phyloP scores from a whole-genome alignment of 2,888 invertebrate species.

The Lymantria dispar region DNA sequence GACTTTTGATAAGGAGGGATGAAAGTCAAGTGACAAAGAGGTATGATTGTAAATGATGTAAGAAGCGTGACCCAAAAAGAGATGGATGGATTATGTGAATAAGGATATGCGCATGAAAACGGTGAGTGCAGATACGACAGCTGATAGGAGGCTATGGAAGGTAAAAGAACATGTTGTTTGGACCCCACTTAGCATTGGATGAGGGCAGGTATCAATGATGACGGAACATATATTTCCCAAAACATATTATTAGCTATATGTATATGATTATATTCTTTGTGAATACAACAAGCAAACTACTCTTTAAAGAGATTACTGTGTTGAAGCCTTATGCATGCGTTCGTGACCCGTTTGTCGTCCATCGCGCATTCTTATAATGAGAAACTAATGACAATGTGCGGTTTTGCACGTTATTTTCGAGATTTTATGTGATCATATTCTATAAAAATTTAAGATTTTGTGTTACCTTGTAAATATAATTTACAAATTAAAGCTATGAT shows the following conservation, averaged over 20 bases:
- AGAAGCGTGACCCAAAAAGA: too few species aligned
- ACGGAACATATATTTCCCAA: background rate
- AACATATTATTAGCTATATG: constrained; percentile 1
- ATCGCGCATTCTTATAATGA: constrained; percentile 71
- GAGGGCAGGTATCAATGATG: background rate
- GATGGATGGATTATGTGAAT: too few species aligned
- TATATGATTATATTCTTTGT: constrained; percentile 27
- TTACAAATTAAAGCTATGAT: background rate
- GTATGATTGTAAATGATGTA: too few species aligned
- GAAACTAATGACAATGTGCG: constrained; percentile 29
- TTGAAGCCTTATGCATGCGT: constrained; percentile 73
- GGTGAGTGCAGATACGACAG: too few species aligned
- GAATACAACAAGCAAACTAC: constrained; percentile 46
- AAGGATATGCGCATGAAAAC: too few species aligned
- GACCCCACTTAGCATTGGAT: too few species aligned
- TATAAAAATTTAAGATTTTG: background rate
- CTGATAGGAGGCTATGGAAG: too few species aligned
- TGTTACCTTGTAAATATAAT: background rate
- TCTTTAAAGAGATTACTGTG: constrained; percentile 75
- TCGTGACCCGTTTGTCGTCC: constrained; percentile 75
- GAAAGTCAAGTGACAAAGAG: too few species aligned
- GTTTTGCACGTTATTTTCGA: constrained; percentile 5
- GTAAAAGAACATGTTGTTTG: too few species aligned
- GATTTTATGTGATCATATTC: background rate
- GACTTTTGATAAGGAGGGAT: too few species aligned